Conservation (phyloP, 2,888 invertebrate genomes). For the Palloptera scutellata region DNA sequence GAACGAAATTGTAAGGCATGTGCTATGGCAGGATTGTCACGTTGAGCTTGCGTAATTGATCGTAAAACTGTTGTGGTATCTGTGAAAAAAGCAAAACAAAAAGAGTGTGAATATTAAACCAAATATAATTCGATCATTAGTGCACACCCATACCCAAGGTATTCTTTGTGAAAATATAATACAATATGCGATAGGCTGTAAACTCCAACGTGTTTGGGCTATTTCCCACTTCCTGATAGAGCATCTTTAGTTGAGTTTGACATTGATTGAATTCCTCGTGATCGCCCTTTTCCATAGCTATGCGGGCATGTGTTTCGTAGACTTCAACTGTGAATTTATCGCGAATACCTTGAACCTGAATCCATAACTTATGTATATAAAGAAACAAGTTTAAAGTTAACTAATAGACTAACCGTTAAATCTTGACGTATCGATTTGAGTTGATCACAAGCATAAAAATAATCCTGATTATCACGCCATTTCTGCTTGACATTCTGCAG, state of each 20-base stretch:
- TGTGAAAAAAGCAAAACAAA: constrained; percentile 59
- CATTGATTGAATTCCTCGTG: constrained; percentile 99
- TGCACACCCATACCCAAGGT: constrained; percentile 79
- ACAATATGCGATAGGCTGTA: constrained; percentile 94
- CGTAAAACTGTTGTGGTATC: constrained; percentile 93
- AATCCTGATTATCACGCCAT: constrained; percentile 92
- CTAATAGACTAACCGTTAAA: constrained; percentile 85
- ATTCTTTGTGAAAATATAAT: constrained; percentile 98
- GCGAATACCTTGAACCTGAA: constrained; percentile 92
- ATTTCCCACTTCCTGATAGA: constrained; percentile 83
- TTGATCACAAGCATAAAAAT: constrained; percentile 97
- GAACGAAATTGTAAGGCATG: constrained; percentile 89
- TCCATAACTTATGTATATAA: constrained; percentile 32
- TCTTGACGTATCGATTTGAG: constrained; percentile 98
- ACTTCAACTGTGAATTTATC: constrained; percentile 96
- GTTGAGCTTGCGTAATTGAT: constrained; percentile 78
- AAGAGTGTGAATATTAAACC: background rate
- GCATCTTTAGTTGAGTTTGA: constrained; percentile 95
- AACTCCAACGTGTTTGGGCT: constrained; percentile 85
- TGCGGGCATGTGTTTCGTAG: constrained; percentile 98
- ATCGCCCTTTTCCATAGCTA: constrained; percentile 97
- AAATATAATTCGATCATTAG: background rate
- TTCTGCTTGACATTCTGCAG: constrained; percentile 89
- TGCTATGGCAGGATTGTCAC: constrained; percentile 80
- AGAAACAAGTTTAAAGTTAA: too few species aligned